Evolutionary conservation across 2,888 invertebrate genomes (phyloP), one percentile per base, ranked within the genome.

Genomic region (Scaeva pyrastri): DNA sequence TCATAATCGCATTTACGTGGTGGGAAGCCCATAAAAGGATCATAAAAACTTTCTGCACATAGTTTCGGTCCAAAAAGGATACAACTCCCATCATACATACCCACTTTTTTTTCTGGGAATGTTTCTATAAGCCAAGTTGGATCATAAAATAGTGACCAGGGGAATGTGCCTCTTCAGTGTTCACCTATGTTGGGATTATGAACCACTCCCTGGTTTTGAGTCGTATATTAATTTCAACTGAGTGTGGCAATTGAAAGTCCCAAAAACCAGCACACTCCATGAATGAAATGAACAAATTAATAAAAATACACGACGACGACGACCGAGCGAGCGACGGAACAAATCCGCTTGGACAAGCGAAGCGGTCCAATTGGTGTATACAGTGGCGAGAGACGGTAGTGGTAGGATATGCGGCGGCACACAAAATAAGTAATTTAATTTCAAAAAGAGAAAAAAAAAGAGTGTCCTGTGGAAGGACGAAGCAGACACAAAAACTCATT

Each of bases 401-500:
- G 16, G 31, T 16, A n/a, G 31, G 39, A 14, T 60, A 7, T 39
- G 68, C 23, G 14, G 68, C 21, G 31, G 41, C 71, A 71, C 77
- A 74, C 81, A 70, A 82, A 77, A 86, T 86, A 86, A 73, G 81
- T 86, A 86, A 86, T 86, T 86, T 82, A 77, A 70, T 73, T 74
- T 74, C 1, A 19, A 43, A 39, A 43, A 71, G 62, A 60, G 58
- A 23, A 16, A 71, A 70, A 60, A 66, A 23, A 16, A n/a, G 19
- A 23, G 23, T 50, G 60, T 52, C 58, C 11, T 26, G 16, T 36
- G 75, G 71, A 23, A 76, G 70, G 64, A 82, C 62, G 81, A 77
- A 73, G 62, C 86, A 74, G 87, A 88, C 88, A 89, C 89, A 90
- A 91, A 92, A 92, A 92, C 92, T 92, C 91, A 92, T 92, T 92